Evolutionary conservation across 2,113 vertebrate genomes (phyloP).

Genomic region (Condylura cristata): DNA sequence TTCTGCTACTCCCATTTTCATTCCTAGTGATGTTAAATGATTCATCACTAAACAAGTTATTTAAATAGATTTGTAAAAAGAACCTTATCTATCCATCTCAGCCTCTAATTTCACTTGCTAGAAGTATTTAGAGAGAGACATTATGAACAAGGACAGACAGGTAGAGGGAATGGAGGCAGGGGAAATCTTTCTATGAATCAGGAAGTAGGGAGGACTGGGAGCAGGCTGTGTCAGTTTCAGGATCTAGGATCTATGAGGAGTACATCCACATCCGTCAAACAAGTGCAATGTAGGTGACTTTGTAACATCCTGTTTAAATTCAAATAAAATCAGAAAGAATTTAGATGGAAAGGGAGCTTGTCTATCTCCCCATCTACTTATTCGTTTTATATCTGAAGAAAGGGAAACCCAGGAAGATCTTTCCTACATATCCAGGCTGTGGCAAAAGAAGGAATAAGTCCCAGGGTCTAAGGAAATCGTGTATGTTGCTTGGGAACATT

Average conservation of each 20-base stretch:
- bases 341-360: conserved; percentile 4
- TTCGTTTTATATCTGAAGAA: not conserved
- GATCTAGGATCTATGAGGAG: not conserved
- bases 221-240: not conserved
- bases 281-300: not conserved
- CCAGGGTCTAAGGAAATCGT: not conserved
- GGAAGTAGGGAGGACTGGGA: not conserved
- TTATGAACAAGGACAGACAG: not conserved
- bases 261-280: not conserved
- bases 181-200: not conserved
- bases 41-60: not conserved
- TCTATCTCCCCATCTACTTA: not conserved
- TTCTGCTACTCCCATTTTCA: not conserved
- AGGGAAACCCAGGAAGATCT: not conserved
- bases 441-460: conserved; percentile 22
- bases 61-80: not conserved
- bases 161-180: not conserved
- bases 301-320: not conserved
- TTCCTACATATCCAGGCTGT: not conserved
- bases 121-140: not conserved
- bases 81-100: not conserved
- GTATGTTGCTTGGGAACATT: not conserved
- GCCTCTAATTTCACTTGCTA: not conserved
- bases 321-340: conserved; percentile 25
- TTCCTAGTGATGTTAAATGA: not conserved